Base-by-base conservation (phyloP, 2,797 vertebrate genomes). In the Nothura maculosa region DNA sequence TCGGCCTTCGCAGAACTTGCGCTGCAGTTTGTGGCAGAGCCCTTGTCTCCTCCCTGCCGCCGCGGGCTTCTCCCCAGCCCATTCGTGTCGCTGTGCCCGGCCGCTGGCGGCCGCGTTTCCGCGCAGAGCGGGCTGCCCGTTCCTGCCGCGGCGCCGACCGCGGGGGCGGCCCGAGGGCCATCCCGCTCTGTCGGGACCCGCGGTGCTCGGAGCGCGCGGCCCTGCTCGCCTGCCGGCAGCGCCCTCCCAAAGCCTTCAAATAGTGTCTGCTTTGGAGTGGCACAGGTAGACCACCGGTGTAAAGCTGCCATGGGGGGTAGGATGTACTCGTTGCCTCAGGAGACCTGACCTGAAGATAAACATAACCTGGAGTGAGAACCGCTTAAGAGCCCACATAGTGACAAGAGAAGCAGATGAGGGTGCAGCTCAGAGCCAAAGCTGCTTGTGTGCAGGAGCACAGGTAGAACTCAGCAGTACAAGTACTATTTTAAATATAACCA, bases 221-320 rank as follows among this genome's bases (percentile, higher is more conserved):
- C 95, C 94, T 80, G 68, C 11, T 70, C 87, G 91, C 52, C 79
- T 95, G 66, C 76, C 93, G 96, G 89, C 88, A 55, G 24, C 85
- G 58, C 74, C 64, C 74, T 57, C 36, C 2, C 10, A 90, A 36
- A 25, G 36, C 38, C 78, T 92, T 85, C 28, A 72, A 87, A 77
- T 81, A n/a, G 69, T 38, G 17, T 45, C 78, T 78, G 70, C 85
- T 89, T 62, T 85, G 64, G 43, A 80, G 34, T n/a, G 76, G 28
- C 77, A 24, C 54, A 74, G 62, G 84, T 28, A 84, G 75, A 80
- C 85, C 15, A 45, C 48, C 20, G 20, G n/a, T 28, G 43, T n/a
- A 63, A 87, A 88, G 38, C 48, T 72, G 69, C 72, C 70, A 3
- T 7, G 32, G 78, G 24, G 78, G 43, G n/a, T 66, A 25, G 73